A percentile compares a stretch with the other conserved stretches of the same genome.
Conservation (phyloP, 2,888 invertebrate species). For the Scaptomyza caliginosa region DNA sequence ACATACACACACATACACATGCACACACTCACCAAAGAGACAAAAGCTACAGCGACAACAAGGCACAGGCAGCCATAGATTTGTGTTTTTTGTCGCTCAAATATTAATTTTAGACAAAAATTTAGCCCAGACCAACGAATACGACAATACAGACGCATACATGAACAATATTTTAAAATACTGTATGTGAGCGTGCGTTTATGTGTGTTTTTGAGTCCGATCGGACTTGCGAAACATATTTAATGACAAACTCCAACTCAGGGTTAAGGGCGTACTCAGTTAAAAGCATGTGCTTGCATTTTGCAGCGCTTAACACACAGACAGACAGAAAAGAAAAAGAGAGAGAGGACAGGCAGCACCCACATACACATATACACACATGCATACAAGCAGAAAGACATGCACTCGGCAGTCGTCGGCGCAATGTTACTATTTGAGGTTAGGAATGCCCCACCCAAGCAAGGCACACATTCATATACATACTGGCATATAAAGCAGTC, state of each 20-base stretch:
- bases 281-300: constrained; percentile 67
- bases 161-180: constrained; percentile 31
- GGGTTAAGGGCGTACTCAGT: constrained; percentile 64
- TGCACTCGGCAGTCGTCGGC: constrained; percentile 58
- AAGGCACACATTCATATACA: constrained; percentile 41
- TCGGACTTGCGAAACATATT: constrained; percentile 37
- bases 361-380: constrained; percentile 47
- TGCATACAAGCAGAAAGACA: constrained; percentile 24
- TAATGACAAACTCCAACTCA: constrained; percentile 56
- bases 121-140: constrained; percentile 58
- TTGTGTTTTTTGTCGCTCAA: constrained; percentile 65
- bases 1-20: constrained; percentile 21
- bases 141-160: constrained; percentile 38
- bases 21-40: constrained; percentile 4
- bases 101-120: constrained; percentile 78
- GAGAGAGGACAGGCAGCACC: constrained; percentile 33
- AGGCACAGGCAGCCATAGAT: constrained; percentile 17
- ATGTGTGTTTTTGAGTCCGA: constrained; percentile 35
- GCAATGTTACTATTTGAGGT: constrained; percentile 72
- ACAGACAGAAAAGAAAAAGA: constrained; percentile 6
- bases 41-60: constrained; percentile 41
- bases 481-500: constrained; percentile 53
- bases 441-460: constrained; percentile 81
- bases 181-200: constrained; percentile 16
- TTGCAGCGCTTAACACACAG: constrained; percentile 35